These are phyloP conservation scores for Phataginus tetradactyla DNA, from an alignment of 2,797 vertebrate species.

Conservation along the genomic window DNA sequence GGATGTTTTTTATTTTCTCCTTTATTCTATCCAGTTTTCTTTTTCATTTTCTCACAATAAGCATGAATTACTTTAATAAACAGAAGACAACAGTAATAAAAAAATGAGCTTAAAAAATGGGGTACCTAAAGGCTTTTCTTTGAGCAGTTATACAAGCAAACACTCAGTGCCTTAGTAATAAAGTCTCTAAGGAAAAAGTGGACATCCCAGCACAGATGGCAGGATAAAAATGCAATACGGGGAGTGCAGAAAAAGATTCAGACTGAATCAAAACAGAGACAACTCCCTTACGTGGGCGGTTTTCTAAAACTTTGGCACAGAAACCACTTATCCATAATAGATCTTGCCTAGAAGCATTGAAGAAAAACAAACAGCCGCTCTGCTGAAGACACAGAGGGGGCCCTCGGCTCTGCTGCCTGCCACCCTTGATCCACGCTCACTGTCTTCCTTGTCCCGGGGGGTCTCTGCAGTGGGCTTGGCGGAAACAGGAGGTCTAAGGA, in stretches of 20 bases:
- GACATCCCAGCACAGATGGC: constrained; percentile 3
- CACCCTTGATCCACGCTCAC: background rate
- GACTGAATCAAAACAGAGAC: constrained; percentile 61
- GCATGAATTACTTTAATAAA: constrained; percentile 45
- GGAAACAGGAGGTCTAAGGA: background rate
- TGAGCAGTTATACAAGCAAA: constrained; percentile 43
- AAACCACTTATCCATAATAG: background rate
- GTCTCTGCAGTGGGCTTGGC: background rate
- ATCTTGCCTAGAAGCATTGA: constrained; percentile 46
- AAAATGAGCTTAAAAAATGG: background rate
- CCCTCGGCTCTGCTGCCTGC: background rate
- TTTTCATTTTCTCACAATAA: constrained; percentile 23
- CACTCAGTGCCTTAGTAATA: background rate
- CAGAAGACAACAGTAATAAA: constrained; percentile 44
- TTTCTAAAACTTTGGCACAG: constrained; percentile 51
- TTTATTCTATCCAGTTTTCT: constrained; percentile 25
- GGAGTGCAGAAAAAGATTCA: background rate
- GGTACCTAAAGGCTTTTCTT: constrained; percentile 31
- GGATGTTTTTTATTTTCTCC: constrained; percentile 47
- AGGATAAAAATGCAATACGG: constrained; percentile 11
- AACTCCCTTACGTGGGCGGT: constrained; percentile 50
- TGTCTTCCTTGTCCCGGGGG: background rate
- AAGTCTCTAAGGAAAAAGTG: background rate
- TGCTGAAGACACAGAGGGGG: background rate
- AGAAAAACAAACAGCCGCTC: constrained; percentile 35